Base-by-base conservation (phyloP, 2,113 vertebrate genomes). In the Phyllostomus hastatus region DNA sequence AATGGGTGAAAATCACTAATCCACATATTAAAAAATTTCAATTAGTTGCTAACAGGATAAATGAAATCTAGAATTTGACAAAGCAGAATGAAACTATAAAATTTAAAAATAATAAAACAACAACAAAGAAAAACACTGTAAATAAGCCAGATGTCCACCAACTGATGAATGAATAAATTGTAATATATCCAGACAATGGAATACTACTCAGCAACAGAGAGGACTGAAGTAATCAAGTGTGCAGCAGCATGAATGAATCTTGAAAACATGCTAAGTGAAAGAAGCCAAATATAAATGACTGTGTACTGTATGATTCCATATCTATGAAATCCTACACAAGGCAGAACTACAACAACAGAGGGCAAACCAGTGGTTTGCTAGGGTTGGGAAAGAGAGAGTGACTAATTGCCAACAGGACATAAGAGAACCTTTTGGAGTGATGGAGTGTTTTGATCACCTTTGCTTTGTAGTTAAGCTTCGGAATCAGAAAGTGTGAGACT, bases 1-100 rank as follows among this genome's bases (percentile, higher is more conserved):
- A 80, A 86, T 4, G 54, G 38, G 54, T 66, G 22, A 95, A 95
- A 92, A 73, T 61, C 79, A 92, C 33, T 8, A 73, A 59, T 82
- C 69, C n/a, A 94, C 59, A 91, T 41, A 94, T 52, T 79, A n/a
- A 82, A 38, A 69, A 94, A 76, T 94, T 83, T 50, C 41, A 46
- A n/a, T 81, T 85, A 61, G 41, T 75, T 66, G 8, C 19, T 90
- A 93, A 83, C 11, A 7, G 10, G 16, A 75, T 88, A 83, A 70
- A 61, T 80, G 43, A 83, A 75, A 86, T 61, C 19, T 15, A 72
- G 22, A 88, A 43, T 33, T 83, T 59, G 24, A 92, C 79, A 80
- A 5, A 24, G 48, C 17, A 73, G 35, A 92, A 86, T 52, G 24
- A 81, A 95, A 80, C 46, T 80, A 22, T 54, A 54, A 70, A 46